Conservation (phyloP, 2,797 vertebrate genomes). For the Avahi laniger region DNA sequence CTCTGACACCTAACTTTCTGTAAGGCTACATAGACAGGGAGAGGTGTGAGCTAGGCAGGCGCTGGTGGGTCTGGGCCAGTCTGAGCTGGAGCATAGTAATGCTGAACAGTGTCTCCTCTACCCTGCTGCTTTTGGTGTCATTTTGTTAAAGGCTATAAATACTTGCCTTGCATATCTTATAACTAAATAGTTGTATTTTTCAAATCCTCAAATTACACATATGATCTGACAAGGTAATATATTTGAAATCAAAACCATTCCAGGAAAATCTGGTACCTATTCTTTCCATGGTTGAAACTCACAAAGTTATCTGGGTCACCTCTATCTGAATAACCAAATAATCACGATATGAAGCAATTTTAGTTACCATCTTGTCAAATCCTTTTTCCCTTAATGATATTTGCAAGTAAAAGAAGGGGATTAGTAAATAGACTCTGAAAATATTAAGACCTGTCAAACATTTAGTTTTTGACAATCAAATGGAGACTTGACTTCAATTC, state of each 20-base stretch:
- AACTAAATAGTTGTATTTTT: neutral
- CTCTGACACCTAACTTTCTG: neutral
- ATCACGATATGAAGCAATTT: neutral
- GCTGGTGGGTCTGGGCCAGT: neutral
- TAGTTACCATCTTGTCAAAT: neutral
- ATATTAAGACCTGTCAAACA: neutral
- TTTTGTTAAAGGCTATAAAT: conserved; percentile 4
- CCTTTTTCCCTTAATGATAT: neutral
- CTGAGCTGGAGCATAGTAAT: neutral
- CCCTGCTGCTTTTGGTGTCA: neutral
- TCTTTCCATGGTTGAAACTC: neutral
- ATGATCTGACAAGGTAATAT: neutral
- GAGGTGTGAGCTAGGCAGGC: neutral
- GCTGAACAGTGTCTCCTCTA: neutral
- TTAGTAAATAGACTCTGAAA: neutral
- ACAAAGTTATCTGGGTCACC: neutral
- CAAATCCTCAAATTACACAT: neutral
- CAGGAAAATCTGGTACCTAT: neutral
- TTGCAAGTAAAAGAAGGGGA: neutral
- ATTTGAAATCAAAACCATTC: neutral
- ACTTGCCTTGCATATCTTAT: neutral
- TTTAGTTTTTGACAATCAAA: neutral
- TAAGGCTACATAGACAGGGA: neutral
- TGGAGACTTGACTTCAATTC: neutral
- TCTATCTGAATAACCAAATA: neutral